A percentile compares a stretch with the other conserved stretches of the same genome.
Evolutionary conservation across 1,140 invertebrate species (phyloP).

Genomic region (Rhopalosiphum maidis): DNA sequence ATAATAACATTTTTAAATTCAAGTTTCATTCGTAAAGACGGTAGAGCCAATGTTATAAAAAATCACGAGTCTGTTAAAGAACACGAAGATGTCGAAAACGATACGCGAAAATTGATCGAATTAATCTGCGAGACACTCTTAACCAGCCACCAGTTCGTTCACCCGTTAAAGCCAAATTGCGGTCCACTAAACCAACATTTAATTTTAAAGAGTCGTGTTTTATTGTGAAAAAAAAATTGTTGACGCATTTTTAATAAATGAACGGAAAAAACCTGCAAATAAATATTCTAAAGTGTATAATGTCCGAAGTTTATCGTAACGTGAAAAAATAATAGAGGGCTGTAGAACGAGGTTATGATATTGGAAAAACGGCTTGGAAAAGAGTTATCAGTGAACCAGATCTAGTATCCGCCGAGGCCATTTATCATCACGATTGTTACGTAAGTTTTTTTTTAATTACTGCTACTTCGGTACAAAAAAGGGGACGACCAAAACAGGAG

Average conservation of each 20-base stretch:
- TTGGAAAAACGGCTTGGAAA: conserved; percentile 10
- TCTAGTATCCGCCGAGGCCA: background rate
- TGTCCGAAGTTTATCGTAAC: conserved; percentile 7
- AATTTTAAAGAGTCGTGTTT: conserved; percentile 37
- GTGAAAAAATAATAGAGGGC: background rate
- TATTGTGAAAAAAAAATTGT: conserved; percentile 14
- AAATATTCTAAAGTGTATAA: background rate
- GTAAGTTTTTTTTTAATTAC: background rate
- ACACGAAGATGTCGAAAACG: conserved; percentile 13
- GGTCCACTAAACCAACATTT: conserved; percentile 1
- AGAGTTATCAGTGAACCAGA: conserved; percentile 20
- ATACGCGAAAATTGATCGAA: background rate
- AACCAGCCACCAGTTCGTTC: background rate
- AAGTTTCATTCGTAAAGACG: conserved; percentile 8
- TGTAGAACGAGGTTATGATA: conserved; percentile 5
- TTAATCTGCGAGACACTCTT: background rate
- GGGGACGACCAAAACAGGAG: background rate
- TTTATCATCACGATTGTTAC: conserved; percentile 37
- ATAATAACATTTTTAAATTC: background rate
- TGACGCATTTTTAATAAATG: conserved; percentile 23
- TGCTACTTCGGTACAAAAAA: conserved; percentile 49
- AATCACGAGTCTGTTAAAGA: background rate
- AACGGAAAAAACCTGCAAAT: background rate
- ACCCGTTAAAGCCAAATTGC: background rate
- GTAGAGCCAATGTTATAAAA: background rate